Conservation (phyloP, 2,888 invertebrate genomes). For the Syrista parreyssii region DNA sequence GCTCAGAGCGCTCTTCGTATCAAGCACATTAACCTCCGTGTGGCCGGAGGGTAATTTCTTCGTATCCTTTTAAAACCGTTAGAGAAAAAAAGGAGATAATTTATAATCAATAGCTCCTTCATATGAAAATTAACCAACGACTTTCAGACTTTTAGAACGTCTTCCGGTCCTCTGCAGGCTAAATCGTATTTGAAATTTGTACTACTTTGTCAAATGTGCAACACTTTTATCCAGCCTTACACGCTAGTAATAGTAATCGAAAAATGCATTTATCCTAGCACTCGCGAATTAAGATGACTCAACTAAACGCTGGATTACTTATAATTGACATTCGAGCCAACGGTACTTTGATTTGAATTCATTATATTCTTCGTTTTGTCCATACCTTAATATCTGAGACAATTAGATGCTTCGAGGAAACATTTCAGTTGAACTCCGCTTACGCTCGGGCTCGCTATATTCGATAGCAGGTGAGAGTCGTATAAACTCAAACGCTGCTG, state of each 20-base stretch:
- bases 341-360: background rate
- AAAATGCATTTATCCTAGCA: background rate
- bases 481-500: background rate
- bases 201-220: too few relatives aligned
- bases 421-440: background rate
- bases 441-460: background rate
- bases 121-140: too few relatives aligned
- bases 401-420: background rate
- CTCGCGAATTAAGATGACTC: background rate
- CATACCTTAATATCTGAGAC: background rate
- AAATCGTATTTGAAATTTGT: background rate
- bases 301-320: background rate
- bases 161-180: background rate
- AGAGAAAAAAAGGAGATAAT: background rate
- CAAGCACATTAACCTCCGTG: background rate
- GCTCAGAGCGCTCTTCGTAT: background rate
- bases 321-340: background rate
- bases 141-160: background rate
- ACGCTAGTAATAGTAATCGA: background rate
- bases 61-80: background rate
- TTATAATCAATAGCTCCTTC: too few relatives aligned
- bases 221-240: too few relatives aligned
- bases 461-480: background rate
- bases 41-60: background rate
- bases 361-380: background rate